Percentiles rank a stretch among this genome's conserved stretches.
Evolutionary conservation across 2,113 vertebrate genomes (phyloP).

Genomic region (Alexandromys fortis): DNA sequence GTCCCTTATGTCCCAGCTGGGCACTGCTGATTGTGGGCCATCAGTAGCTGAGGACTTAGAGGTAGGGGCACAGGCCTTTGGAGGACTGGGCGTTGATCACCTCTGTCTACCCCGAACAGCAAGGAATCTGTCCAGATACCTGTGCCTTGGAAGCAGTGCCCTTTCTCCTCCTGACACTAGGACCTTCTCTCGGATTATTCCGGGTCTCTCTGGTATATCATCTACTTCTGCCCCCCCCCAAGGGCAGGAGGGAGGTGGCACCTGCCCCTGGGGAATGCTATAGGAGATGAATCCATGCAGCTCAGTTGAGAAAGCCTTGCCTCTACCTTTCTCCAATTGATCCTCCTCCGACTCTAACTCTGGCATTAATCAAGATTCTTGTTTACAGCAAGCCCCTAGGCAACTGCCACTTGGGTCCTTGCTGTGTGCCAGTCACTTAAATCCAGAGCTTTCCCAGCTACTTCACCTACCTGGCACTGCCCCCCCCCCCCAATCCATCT

Average conservation of each 20-base stretch:
- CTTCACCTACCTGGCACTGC: not conserved
- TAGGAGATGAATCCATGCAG: not conserved
- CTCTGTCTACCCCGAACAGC: accelerated
- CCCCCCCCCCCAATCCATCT: too few relatives aligned
- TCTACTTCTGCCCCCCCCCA: not conserved
- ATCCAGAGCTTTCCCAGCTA: not conserved
- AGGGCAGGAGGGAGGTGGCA: not conserved
- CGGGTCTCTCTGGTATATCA: accelerated
- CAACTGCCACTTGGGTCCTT: not conserved
- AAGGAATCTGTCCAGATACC: accelerated
- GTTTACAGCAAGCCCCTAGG: not conserved
- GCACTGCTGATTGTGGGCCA: not conserved
- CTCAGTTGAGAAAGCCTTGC: not conserved
- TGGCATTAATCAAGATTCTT: not conserved
- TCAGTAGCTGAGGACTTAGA: accelerated
- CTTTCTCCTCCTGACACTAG: accelerated
- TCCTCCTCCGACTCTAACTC: not conserved
- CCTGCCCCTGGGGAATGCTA: not conserved
- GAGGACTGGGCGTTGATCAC: not conserved
- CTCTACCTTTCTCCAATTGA: not conserved
- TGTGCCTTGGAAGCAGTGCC: not conserved
- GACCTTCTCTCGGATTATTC: not conserved
- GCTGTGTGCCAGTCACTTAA: not conserved
- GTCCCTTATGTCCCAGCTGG: not conserved
- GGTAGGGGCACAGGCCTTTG: not conserved